phyloP scores from a whole-genome alignment of 2,113 vertebrate species.

The Myrmecophaga tridactyla region DNA sequence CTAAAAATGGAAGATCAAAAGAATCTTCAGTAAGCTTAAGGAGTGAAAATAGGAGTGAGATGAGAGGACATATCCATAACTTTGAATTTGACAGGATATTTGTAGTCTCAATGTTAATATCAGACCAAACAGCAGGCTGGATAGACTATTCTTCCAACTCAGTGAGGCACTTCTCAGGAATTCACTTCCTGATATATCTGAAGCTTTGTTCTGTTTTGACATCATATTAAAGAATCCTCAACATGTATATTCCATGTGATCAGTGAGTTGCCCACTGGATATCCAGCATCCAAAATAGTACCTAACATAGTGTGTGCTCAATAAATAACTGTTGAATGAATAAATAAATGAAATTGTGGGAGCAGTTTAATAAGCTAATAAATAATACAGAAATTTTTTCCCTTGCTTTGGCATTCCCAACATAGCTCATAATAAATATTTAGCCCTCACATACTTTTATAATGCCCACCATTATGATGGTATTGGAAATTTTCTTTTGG shows the following conservation, averaged over 20 bases:
- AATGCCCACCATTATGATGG: not conserved
- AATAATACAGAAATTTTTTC: slow-evolving; percentile 2
- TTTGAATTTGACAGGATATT: not conserved
- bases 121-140: not conserved
- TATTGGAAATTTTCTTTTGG: slow-evolving; percentile 21
- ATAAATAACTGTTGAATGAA: not conserved
- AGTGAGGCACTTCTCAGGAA: not conserved
- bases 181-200: not conserved
- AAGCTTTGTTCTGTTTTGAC: not conserved
- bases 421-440: not conserved
- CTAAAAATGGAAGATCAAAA: not conserved
- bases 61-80: not conserved
- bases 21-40: not conserved
- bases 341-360: not conserved
- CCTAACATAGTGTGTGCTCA: not conserved
- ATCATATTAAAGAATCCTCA: not conserved
- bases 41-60: not conserved
- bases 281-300: not conserved
- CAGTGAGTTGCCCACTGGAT: not conserved
- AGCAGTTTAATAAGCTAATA: not conserved
- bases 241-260: not conserved
- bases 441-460: not conserved
- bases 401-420: not conserved
- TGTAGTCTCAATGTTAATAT: not conserved
- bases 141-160: not conserved